Conservation (phyloP, 2,888 invertebrate species). For the Mythimna loreyi region DNA sequence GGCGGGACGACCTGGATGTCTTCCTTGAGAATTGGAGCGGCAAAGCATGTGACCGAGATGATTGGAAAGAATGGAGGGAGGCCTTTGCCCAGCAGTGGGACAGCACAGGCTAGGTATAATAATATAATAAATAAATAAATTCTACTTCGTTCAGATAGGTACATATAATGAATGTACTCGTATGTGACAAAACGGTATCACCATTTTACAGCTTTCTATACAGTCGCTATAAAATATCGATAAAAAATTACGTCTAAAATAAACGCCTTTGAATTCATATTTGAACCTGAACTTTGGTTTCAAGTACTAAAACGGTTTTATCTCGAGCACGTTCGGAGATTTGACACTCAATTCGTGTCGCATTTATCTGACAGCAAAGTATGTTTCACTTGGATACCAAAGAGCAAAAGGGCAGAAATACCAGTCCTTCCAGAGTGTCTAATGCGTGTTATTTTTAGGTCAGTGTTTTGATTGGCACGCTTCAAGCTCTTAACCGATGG, state of each 20-base stretch:
- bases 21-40: too few relatives aligned
- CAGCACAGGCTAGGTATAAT: too few relatives aligned
- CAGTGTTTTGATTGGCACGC: too few relatives aligned
- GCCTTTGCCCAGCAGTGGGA: too few relatives aligned
- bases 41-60: too few relatives aligned
- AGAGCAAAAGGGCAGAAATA: conserved; percentile 1
- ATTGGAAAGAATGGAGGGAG: too few relatives aligned
- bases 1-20: too few relatives aligned
- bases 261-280: conserved; percentile 28
- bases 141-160: too few relatives aligned
- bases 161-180: too few relatives aligned
- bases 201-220: neutral
- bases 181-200: neutral
- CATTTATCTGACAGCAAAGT: conserved; percentile 22
- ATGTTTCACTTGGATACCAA: conserved; percentile 8
- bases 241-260: conserved; percentile 11
- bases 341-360: conserved; percentile 46
- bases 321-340: conserved; percentile 42
- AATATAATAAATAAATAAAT: too few relatives aligned
- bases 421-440: neutral
- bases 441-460: neutral
- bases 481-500: too few relatives aligned
- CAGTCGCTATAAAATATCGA: neutral
- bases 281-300: conserved; percentile 21
- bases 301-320: conserved; percentile 36